These are phyloP conservation scores for Erpornis zantholeuca DNA, from an alignment of 2,113 vertebrate genomes.

Conservation along the genomic window DNA sequence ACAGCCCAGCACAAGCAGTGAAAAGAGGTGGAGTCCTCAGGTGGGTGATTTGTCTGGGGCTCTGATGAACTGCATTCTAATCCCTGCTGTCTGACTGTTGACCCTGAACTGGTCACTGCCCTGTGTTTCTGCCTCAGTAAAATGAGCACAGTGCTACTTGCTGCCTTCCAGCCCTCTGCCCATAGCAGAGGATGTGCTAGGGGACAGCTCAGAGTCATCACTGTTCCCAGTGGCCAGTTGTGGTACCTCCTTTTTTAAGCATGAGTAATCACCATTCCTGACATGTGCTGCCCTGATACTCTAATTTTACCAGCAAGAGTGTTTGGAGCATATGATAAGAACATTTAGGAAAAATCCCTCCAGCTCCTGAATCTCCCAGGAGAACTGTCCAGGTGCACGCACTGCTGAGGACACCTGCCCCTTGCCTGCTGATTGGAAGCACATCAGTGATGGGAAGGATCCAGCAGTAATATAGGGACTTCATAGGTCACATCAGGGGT, in stretches of 20 bases:
- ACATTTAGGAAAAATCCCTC: background rate
- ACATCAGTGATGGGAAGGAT: background rate
- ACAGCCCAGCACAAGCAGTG: background rate
- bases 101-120: background rate
- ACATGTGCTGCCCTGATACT: background rate
- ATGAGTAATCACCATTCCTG: background rate
- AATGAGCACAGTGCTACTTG: background rate
- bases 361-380: background rate
- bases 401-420: background rate
- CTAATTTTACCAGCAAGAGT: background rate
- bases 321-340: background rate
- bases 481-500: background rate
- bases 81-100: background rate
- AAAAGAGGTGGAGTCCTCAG: background rate
- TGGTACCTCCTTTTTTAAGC: background rate
- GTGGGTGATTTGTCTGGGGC: background rate
- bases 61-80: background rate
- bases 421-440: background rate
- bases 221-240: background rate
- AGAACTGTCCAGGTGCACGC: background rate
- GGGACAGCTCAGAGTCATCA: background rate
- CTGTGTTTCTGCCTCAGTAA: background rate
- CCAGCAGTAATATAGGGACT: background rate
- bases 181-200: background rate
- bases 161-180: background rate